Evolutionary conservation across 2,797 vertebrate genomes (phyloP), one percentile per base, ranked within the genome.

Genomic region (Huso huso): DNA sequence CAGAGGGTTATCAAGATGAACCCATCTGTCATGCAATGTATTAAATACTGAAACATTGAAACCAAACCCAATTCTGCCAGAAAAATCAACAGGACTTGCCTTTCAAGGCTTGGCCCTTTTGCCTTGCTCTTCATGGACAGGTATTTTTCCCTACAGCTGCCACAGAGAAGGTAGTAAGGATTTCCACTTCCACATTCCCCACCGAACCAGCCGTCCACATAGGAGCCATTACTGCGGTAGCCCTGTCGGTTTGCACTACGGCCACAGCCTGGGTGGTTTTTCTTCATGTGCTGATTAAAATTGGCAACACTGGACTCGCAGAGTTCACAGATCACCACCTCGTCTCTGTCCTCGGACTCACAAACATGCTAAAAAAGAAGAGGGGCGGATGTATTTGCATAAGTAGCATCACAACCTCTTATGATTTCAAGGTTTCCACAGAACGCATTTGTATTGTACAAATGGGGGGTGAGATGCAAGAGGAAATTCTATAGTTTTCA

Each of bases 241-340:
- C 96, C 96, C 70, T 99, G 96, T 0, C 96, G 91, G 77, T 99
- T 98, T 53, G 96, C 95, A 1, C 96, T 99, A 59, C 94, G 93
- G 1, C 96, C 95, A 0, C 96, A 99, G 65, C 96, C 96, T 0
- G 96, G 94, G 72, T 99, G 96, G 68, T 93, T 94, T 80, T 95
- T 95, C 79, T 97, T 98, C 96, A 99, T 99, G 81, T 99, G 96
- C 58, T 98, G 95, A 73, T 98, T 99, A 81, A 99, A 99, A 86
- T 93, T 96, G 68, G 93, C 88, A 7, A 98, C 95, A 0, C 90
- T 97, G 73, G 90, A 91, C n/a, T 98, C 96, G 8, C 96, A 99
- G 71, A 99, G 75, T 74, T 98, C 96, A 61, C 96, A 99, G 51
- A 95, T 91, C 15, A 99, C 95, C 66, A 97, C 92, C 72, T 99